Evolutionary conservation across 1,140 invertebrate genomes (phyloP).

Genomic region (Mercenaria mercenaria): DNA sequence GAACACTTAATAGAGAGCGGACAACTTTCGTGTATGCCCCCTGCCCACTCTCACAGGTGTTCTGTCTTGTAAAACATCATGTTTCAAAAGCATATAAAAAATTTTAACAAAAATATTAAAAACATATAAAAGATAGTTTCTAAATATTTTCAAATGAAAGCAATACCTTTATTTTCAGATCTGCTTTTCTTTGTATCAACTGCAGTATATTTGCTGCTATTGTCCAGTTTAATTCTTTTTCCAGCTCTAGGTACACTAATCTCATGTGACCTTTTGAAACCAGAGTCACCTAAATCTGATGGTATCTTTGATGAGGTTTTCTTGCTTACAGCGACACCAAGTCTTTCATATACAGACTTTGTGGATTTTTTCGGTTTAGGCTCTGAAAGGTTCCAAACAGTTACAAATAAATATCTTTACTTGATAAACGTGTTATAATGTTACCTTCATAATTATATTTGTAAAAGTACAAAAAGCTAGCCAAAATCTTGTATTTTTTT

Average conservation of each 20-base stretch:
- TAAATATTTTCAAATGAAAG: too few species aligned
- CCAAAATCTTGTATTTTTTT: too few species aligned
- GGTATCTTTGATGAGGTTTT: not conserved
- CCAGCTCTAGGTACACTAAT: not conserved
- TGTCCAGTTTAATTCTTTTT: not conserved
- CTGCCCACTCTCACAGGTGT: too few species aligned
- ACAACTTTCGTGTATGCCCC: too few species aligned
- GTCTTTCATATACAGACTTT: slow-evolving; percentile 42
- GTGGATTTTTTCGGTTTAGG: not conserved
- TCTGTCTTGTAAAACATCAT: too few species aligned
- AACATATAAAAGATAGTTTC: too few species aligned
- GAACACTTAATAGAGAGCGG: too few species aligned
- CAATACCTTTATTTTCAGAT: not conserved
- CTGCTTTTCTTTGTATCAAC: not conserved
- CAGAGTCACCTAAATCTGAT: not conserved
- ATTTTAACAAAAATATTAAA: too few species aligned
- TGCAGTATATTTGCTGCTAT: not conserved
- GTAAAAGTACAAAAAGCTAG: too few species aligned
- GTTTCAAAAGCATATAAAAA: too few species aligned
- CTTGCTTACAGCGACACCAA: slow-evolving; percentile 1
- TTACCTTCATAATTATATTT: too few species aligned
- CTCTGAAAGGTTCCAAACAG: not conserved
- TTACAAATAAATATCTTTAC: not conserved
- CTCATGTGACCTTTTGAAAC: not conserved
- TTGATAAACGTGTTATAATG: too few species aligned